Evolutionary conservation across 2,888 invertebrate species (phyloP).

Genomic region (Andricus quercusramuli): DNA sequence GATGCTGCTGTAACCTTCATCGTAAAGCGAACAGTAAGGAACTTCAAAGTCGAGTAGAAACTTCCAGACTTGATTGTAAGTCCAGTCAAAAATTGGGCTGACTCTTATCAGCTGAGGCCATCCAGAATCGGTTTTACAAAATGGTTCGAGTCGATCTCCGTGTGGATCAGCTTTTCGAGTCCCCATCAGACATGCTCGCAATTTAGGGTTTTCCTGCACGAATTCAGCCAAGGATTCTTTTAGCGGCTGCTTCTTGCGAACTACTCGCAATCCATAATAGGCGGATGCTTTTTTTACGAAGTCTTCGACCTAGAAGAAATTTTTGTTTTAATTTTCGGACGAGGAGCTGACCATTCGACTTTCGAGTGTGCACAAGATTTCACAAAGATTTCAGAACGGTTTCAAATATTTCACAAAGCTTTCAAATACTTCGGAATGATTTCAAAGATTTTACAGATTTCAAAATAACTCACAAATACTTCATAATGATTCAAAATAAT

Average conservation of each 20-base stretch:
- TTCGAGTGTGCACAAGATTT: too few relatives aligned
- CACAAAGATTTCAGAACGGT: too few relatives aligned
- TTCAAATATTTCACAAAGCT: too few relatives aligned
- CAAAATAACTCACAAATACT: too few relatives aligned
- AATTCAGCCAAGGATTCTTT: conserved; percentile 85
- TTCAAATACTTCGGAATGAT: too few relatives aligned
- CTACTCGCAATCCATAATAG: conserved; percentile 87
- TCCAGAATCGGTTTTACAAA: conserved; percentile 91
- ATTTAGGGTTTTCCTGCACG: conserved; percentile 80
- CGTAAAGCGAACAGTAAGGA: conserved; percentile 95
- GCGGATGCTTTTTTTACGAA: conserved; percentile 87
- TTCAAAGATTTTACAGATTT: too few relatives aligned
- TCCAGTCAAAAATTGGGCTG: conserved; percentile 95
- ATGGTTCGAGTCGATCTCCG: conserved; percentile 83
- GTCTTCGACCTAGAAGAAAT: conserved; percentile 81
- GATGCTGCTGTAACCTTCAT: conserved; percentile 85
- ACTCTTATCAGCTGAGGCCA: conserved; percentile 96
- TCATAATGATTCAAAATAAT: too few relatives aligned
- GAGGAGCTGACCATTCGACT: too few relatives aligned
- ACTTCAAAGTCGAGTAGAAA: conserved; percentile 89
- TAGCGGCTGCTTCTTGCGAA: conserved; percentile 85
- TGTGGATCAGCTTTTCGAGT: conserved; percentile 93
- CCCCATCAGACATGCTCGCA: conserved; percentile 95
- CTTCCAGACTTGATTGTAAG: conserved; percentile 94
- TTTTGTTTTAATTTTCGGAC: background rate